Evolutionary conservation across 2,888 invertebrate genomes (phyloP), one percentile per base, ranked within the genome.

Genomic region (Idaea aversata): DNA sequence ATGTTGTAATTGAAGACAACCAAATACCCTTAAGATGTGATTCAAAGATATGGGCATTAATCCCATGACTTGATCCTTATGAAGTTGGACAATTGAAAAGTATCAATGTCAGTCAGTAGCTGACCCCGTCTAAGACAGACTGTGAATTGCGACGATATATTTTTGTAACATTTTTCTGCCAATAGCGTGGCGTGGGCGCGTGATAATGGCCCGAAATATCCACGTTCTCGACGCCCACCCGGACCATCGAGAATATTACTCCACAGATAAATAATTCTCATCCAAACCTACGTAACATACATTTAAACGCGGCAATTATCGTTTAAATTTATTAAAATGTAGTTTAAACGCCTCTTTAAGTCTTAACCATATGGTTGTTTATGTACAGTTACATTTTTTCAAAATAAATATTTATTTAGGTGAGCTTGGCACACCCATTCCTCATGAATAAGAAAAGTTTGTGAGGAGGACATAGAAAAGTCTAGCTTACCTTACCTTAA

Each of bases 191-290:
- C 85, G 90, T 89, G 86, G 90, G 90, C 77, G 89, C 86, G 81
- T 84, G 88, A 88, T 88, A 88, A 89, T 87, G 81, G 80, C 83
- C 85, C 85, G 78, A 89, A 91, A 91, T 90, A 91, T 86, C 82
- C 82, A 85, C 87, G 88, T 81, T 87, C 84, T 83, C 77, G 70
- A 75, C 90, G 84, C 91, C 90, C 88, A 88, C 88, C 77, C 78
- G 70, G 75, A 75, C 81, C 78, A 86, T 86, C 83, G 76, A 86
- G 82, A 87, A 87, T 86, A 87, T 87, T 85, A 82, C 80, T 80
- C 78, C 77, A 82, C 77, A 82, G 81, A 87, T 84, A 87, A 83
- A 84, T 84, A 80, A 80, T 81, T 84, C 73, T 79, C 79, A 78
- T 78, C 78, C 74, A 67, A 80, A 72, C 71, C 70, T 72, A 72